Conservation (phyloP, 2,888 invertebrate genomes). For the Heliothis peltigera region DNA sequence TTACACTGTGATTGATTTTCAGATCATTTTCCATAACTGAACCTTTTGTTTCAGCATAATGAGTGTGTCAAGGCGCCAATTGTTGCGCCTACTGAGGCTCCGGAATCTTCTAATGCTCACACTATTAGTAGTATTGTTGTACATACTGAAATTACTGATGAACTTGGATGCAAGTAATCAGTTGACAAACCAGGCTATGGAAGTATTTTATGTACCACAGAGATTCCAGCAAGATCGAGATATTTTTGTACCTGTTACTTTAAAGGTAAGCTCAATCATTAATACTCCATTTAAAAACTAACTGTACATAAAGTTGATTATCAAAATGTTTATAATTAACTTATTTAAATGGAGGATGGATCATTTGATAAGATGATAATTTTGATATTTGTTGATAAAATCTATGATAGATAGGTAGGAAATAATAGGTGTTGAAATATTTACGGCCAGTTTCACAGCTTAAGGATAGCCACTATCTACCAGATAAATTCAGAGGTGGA, state of each 20-base stretch:
- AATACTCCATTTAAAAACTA: not conserved
- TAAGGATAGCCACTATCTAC: no score
- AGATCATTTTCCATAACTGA: no score
- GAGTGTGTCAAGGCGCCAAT: constrained; percentile 68
- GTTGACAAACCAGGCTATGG: constrained; percentile 49
- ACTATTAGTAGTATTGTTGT: constrained; percentile 73
- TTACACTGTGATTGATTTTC: not conserved
- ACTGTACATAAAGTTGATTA: not conserved
- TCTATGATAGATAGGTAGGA: not conserved
- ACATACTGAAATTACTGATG: constrained; percentile 68
- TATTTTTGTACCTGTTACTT: constrained; percentile 74
- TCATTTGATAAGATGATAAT: not conserved
- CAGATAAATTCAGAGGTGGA: no score
- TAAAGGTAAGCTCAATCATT: constrained; percentile 67
- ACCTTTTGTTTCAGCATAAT: constrained; percentile 47
- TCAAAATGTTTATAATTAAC: not conserved
- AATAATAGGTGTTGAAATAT: not conserved
- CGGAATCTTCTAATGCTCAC: constrained; percentile 77
- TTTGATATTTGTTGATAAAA: not conserved
- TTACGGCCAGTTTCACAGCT: no score
- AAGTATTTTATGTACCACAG: constrained; percentile 40
- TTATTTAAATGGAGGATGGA: not conserved
- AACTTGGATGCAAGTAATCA: constrained; percentile 51
- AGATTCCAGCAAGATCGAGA: constrained; percentile 36
- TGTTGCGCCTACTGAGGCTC: constrained; percentile 73